These are phyloP conservation scores for Drosophila aldrichi DNA, from an alignment of 2,888 invertebrate genomes.

Conservation along the genomic window DNA sequence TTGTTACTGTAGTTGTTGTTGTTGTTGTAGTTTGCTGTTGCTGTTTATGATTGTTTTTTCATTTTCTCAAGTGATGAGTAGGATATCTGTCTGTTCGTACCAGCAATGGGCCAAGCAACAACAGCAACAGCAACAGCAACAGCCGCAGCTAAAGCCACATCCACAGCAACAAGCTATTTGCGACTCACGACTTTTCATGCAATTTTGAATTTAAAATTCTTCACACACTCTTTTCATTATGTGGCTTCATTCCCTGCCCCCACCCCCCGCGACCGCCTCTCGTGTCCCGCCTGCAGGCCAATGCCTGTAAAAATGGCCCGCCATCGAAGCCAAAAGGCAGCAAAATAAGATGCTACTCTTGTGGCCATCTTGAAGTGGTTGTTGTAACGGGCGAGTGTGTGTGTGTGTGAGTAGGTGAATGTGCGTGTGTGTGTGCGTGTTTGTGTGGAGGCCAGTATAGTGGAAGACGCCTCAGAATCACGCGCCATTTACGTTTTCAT, in stretches of 20 bases:
- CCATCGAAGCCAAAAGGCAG: constrained; percentile 72
- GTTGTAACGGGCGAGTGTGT: constrained; percentile 70
- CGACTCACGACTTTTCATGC: constrained; percentile 82
- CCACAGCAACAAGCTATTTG: constrained; percentile 76
- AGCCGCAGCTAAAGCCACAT: constrained; percentile 52
- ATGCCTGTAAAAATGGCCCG: constrained; percentile 58
- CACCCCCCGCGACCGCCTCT: background rate
- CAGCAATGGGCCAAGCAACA: constrained; percentile 45
- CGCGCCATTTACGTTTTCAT: constrained; percentile 78
- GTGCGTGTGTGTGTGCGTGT: constrained; percentile 17
- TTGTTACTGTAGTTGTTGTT: constrained; percentile 56
- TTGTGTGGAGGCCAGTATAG: constrained; percentile 43
- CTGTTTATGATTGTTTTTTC: constrained; percentile 81
- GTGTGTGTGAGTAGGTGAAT: constrained; percentile 18
- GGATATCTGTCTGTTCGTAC: constrained; percentile 77
- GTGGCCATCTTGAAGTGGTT: constrained; percentile 80
- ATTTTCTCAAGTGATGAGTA: constrained; percentile 82
- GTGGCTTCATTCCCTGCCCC: constrained; percentile 65
- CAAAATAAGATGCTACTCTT: constrained; percentile 80
- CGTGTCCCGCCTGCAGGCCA: constrained; percentile 1
- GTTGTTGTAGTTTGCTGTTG: constrained; percentile 54
- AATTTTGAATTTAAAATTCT: constrained; percentile 82
- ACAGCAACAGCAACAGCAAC: constrained; percentile 23
- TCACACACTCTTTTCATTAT: constrained; percentile 82
- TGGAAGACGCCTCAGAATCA: constrained; percentile 75